phyloP scores from a whole-genome alignment of 2,888 invertebrate species.

The Ennomos erosarius region DNA sequence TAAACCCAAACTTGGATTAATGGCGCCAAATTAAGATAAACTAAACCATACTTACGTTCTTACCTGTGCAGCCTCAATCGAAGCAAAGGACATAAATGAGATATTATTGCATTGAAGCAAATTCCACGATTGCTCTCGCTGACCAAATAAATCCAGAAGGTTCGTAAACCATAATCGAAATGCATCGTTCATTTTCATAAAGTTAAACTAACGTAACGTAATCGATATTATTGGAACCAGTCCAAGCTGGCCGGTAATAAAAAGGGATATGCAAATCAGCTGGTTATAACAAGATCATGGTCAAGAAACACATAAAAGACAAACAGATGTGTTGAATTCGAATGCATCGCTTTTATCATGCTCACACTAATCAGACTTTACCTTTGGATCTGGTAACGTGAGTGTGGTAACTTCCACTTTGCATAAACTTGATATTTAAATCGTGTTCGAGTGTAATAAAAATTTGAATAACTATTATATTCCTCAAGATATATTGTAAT shows the following conservation, averaged over 20 bases:
- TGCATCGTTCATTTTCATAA: conserved; percentile 13
- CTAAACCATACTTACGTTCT: conserved; percentile 52
- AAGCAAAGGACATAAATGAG: conserved; percentile 25
- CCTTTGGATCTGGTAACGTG: conserved; percentile 35
- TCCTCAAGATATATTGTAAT: conserved; percentile 39
- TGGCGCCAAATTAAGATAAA: conserved; percentile 71
- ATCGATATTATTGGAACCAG: conserved; percentile 29
- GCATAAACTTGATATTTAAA: conserved; percentile 42
- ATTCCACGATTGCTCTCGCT: neutral
- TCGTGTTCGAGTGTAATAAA: conserved; percentile 41
- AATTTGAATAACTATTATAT: conserved; percentile 46
- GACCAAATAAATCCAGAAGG: conserved; percentile 1
- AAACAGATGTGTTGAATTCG: conserved; percentile 33
- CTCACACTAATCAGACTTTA: conserved; percentile 31
- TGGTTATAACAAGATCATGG: conserved; percentile 43
- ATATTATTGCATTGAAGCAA: conserved; percentile 5
- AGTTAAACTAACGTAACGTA: conserved; percentile 22
- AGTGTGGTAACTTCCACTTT: conserved; percentile 44
- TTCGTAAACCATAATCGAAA: conserved; percentile 8
- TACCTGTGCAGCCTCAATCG: conserved; percentile 49
- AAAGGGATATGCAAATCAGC: conserved; percentile 38
- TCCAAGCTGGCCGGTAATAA: conserved; percentile 30
- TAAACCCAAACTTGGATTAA: conserved; percentile 58
- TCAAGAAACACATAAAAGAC: conserved; percentile 32
- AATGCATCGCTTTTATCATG: conserved; percentile 35